Conservation (phyloP, 2,797 vertebrate genomes). For the Poeciliopsis paucimaculata region DNA sequence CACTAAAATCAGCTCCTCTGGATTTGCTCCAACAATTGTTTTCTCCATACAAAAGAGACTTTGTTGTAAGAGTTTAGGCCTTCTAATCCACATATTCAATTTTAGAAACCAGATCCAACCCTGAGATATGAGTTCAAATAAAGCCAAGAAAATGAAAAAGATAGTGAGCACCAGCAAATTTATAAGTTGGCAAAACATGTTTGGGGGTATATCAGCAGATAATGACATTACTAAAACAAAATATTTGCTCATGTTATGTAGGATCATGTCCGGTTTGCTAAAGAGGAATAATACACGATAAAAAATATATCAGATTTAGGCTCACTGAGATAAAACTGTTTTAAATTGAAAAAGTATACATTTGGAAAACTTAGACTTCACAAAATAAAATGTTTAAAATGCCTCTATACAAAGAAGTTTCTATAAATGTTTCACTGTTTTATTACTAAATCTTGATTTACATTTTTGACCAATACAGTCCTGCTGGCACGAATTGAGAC, state of each 20-base stretch:
- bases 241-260: neutral
- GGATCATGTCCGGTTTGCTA: neutral
- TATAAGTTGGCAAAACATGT: neutral
- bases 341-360: neutral
- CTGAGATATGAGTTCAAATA: constrained; percentile 33
- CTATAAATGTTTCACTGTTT: neutral
- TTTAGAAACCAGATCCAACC: constrained; percentile 58
- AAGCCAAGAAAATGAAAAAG: neutral
- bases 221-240: neutral
- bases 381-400: neutral
- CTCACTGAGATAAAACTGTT: neutral
- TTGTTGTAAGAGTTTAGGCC: constrained; percentile 45
- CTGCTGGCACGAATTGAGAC: neutral
- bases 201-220: neutral
- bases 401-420: neutral
- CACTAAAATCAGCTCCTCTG: constrained; percentile 50
- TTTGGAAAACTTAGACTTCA: neutral
- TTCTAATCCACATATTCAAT: constrained; percentile 57
- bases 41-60: constrained; percentile 56
- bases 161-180: neutral
- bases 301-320: neutral
- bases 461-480: neutral
- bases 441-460: neutral
- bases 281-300: neutral
- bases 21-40: constrained; percentile 59